Conservation (phyloP, 2,888 invertebrate species). For the Onthophagus sagittarius region DNA sequence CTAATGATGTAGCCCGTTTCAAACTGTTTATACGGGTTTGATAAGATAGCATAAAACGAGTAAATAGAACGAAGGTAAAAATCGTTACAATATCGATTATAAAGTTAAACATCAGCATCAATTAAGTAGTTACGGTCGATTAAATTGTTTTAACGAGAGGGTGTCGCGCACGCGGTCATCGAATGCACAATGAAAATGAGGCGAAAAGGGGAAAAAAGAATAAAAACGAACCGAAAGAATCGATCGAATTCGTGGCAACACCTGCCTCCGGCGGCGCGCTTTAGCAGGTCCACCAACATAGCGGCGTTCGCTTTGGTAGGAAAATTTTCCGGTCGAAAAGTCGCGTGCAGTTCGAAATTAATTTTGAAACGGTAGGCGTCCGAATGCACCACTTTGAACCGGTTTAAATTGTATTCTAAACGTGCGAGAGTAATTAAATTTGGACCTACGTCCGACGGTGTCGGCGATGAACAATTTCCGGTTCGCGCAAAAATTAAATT, state of each 20-base stretch:
- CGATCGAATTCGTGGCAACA: background rate
- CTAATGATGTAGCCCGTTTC: no score
- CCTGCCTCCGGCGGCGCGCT: background rate
- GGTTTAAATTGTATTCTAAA: background rate
- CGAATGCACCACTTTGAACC: background rate
- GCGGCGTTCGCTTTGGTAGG: background rate
- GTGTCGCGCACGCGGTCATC: background rate
- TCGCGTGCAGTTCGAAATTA: background rate
- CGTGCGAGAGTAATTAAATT: background rate
- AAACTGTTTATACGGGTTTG: no score
- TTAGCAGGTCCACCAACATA: no score
- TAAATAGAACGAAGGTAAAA: no score
- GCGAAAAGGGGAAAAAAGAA: no score
- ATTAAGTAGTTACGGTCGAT: background rate
- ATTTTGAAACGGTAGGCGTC: background rate
- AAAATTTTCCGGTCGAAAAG: background rate
- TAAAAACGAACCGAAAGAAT: background rate
- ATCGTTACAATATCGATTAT: background rate
- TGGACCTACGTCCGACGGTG: background rate
- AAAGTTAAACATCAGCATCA: background rate
- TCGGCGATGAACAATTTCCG: background rate
- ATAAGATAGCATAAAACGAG: no score
- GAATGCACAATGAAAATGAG: background rate
- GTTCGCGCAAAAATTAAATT: background rate
- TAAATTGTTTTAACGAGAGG: background rate